Evolutionary conservation across 2,797 vertebrate species (phyloP).

Genomic region (Adrianichthys oophorus): DNA sequence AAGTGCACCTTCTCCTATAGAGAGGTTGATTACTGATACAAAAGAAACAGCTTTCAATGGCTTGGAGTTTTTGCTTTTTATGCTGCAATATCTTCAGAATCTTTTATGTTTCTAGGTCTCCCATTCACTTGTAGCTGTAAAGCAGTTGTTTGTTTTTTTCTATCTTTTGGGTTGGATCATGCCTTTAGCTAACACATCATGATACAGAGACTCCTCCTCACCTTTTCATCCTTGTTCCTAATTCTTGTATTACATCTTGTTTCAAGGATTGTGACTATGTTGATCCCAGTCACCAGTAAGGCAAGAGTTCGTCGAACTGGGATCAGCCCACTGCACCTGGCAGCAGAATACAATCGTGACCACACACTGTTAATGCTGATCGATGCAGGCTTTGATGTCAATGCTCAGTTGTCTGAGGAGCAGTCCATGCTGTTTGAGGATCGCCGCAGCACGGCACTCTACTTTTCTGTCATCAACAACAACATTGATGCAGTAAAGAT

Average conservation of each 20-base stretch:
- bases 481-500: slow-evolving; percentile 80
- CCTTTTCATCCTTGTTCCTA: background rate
- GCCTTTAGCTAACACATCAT: too few species aligned
- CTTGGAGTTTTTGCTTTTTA: too few species aligned
- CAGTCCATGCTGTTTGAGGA: slow-evolving; percentile 87
- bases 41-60: too few species aligned
- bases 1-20: too few species aligned
- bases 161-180: too few species aligned
- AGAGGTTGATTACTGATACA: too few species aligned
- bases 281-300: slow-evolving; percentile 87
- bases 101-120: too few species aligned
- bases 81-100: too few species aligned
- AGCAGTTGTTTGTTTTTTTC: too few species aligned
- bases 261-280: slow-evolving; percentile 86
- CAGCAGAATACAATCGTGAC: slow-evolving; percentile 86
- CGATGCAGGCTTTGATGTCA: slow-evolving; percentile 86
- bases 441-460: slow-evolving; percentile 85
- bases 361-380: slow-evolving; percentile 85
- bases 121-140: too few species aligned
- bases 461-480: slow-evolving; percentile 88
- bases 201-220: too few species aligned
- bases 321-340: slow-evolving; percentile 92
- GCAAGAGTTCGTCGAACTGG: slow-evolving; percentile 84
- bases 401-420: slow-evolving; percentile 82
- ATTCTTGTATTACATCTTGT: slow-evolving; percentile 6